These are phyloP conservation scores for Crambe crambe DNA, from an alignment of 37 sponge, comb jelly and placozoan species.

Conservation along the genomic window DNA sequence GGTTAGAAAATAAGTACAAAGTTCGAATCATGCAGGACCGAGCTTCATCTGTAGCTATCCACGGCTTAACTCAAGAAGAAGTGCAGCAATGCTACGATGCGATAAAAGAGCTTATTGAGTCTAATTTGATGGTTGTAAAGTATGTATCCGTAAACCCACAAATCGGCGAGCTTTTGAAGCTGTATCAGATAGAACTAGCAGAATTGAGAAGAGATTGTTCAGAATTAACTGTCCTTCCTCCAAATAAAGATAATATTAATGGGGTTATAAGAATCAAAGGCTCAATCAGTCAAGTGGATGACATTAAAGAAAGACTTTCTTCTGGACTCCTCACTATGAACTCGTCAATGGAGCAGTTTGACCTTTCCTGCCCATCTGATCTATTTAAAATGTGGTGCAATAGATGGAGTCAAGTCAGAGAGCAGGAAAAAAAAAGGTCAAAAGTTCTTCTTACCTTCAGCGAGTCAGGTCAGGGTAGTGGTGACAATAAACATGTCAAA, in stretches of 20 bases:
- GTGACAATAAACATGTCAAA: neutral
- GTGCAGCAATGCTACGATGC: constrained; percentile 23
- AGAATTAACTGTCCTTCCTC: neutral
- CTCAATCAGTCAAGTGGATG: constrained; percentile 22
- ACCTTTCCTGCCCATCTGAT: neutral
- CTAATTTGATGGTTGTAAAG: constrained; percentile 11
- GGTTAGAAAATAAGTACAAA: constrained; percentile 27
- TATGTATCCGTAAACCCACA: constrained; percentile 20
- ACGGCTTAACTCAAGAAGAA: constrained; percentile 42
- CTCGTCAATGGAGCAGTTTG: constrained; percentile 5
- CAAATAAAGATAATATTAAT: constrained; percentile 5
- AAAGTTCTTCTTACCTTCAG: constrained; percentile 32
- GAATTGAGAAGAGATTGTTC: constrained; percentile 16
- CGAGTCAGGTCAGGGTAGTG: neutral
- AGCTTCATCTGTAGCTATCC: constrained; percentile 5
- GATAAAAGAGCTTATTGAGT: constrained; percentile 10
- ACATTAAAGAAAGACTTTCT: constrained; percentile 7
- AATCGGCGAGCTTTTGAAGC: neutral
- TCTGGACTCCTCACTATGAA: neutral
- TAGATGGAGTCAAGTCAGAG: constrained; percentile 35
- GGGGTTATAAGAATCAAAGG: constrained; percentile 31
- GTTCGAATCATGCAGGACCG: constrained; percentile 24
- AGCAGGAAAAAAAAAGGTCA: constrained; percentile 12
- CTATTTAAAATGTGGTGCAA: constrained; percentile 37
- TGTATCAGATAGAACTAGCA: constrained; percentile 10